Base-by-base conservation (phyloP, 2,888 invertebrate genomes). In the Rugalucina vietnamica region DNA sequence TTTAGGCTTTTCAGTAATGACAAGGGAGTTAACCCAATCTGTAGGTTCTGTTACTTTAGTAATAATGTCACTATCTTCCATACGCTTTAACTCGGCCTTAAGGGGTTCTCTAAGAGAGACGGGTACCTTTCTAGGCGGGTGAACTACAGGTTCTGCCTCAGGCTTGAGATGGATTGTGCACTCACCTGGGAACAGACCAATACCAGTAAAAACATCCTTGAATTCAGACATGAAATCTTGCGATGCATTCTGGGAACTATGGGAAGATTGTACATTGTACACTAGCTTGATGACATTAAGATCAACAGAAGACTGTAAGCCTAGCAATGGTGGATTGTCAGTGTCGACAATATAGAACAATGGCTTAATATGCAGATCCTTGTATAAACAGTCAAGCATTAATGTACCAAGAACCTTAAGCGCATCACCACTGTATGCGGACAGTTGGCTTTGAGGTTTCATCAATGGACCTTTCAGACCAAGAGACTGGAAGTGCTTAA, bases 41-140 rank as follows among this genome's bases (percentile, higher is more conserved):
- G 77, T 69, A 21, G 77, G 77, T 29, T 49, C 29, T 12, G 39
- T 70, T 12, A 77, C 77, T 37, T 43, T 70, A 1, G 39, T 37
- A 21, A 77, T 65, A 5, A 77, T 70, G 29, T 65, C 77, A 77
- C 49, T 43, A 21, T 32, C 37, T 43, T 69, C 69, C 77, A 69
- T 69, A 12, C 69, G 60, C 32, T 37, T 43, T 34, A 57, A 39
- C n/a, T 60, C 77, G 1, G 49, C 49, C 36, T 71, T 54, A 2
- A 70, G 71, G 24, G 29, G 70, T n/a, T 70, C 49, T n/a, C 39
- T 27, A 24, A 50, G 70, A 21, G 69, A n/a, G 34, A 71, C 71
- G 1, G 78, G 71, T 14, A 78, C 78, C 43, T 65, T 49, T 54
- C 78, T 78, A 34, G 71, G 78, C 8, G 78, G 71, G 27, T 78